A percentile compares a stretch with the other conserved stretches of the same genome.
These are phyloP conservation scores for Trididemnum clinides DNA, from an alignment of 23 tunicate species.

Conservation along the genomic window DNA sequence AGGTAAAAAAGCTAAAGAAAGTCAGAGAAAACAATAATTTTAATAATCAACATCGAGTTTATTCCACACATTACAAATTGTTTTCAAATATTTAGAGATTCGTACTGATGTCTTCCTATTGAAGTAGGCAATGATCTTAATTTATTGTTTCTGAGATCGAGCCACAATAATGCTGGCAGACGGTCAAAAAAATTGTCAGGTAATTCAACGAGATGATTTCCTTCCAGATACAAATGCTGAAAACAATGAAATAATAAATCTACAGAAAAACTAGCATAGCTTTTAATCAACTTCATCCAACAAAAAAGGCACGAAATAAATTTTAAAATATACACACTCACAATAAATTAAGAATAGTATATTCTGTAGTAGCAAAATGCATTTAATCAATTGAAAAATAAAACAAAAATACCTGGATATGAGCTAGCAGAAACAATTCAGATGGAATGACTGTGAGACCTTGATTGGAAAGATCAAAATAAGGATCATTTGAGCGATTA, in stretches of 20 bases:
- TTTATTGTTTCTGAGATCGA: conserved; percentile 77
- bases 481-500: conserved; percentile 33
- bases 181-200: conserved; percentile 86
- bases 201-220: conserved; percentile 51
- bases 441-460: conserved; percentile 27
- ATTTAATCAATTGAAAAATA: neutral
- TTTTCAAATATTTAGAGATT: neutral
- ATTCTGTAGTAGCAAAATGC: no score
- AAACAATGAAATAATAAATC: no score
- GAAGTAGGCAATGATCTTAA: conserved; percentile 51
- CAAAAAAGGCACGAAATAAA: no score
- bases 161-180: conserved; percentile 72
- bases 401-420: conserved; percentile 49
- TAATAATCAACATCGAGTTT: no score
- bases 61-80: no score
- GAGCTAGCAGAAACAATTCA: conserved; percentile 51
- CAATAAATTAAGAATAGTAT: no score
- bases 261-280: no score
- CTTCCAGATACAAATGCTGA: conserved; percentile 86
- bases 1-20: neutral
- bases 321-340: no score
- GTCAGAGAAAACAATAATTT: no score
- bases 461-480: conserved; percentile 25
- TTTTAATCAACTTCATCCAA: no score
- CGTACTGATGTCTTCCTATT: conserved; percentile 79